A percentile compares a stretch with the other conserved stretches of the same genome.
These are phyloP conservation scores for Adineta ricciae DNA, from an alignment of 2,888 invertebrate species.

Conservation along the genomic window DNA sequence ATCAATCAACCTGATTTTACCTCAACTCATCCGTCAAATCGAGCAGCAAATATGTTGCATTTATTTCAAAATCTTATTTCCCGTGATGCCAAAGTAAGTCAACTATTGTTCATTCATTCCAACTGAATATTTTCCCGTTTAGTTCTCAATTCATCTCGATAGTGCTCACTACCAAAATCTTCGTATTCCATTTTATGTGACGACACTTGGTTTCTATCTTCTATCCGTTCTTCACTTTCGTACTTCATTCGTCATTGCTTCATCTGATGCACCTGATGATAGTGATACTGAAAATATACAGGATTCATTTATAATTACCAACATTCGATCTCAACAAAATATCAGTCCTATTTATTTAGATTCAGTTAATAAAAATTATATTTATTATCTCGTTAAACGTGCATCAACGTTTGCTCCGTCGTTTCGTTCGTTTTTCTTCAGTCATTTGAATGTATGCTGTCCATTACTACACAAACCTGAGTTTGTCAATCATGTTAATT, in stretches of 20 bases:
- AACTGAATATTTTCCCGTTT: background rate
- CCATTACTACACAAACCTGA: background rate
- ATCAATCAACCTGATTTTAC: background rate
- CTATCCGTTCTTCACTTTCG: background rate
- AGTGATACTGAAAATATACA: background rate
- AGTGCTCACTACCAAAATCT: background rate
- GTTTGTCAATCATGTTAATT: background rate
- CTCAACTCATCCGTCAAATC: background rate
- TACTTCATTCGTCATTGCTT: background rate
- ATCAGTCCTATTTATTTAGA: background rate
- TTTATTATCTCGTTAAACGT: background rate
- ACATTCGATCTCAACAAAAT: background rate
- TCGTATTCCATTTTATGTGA: background rate
- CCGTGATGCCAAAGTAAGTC: background rate
- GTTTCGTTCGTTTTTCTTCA: background rate
- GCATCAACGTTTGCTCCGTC: background rate
- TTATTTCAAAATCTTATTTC: constrained; percentile 2
- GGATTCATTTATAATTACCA: background rate
- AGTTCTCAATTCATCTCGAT: background rate
- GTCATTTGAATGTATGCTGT: background rate
- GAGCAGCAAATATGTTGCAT: constrained; percentile 4
- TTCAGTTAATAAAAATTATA: background rate
- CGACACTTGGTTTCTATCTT: constrained; percentile 10
- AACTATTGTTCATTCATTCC: too few relatives aligned
- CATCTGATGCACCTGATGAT: background rate